Conservation (phyloP, 1,140 invertebrate genomes). For the Heliconius himera region DNA sequence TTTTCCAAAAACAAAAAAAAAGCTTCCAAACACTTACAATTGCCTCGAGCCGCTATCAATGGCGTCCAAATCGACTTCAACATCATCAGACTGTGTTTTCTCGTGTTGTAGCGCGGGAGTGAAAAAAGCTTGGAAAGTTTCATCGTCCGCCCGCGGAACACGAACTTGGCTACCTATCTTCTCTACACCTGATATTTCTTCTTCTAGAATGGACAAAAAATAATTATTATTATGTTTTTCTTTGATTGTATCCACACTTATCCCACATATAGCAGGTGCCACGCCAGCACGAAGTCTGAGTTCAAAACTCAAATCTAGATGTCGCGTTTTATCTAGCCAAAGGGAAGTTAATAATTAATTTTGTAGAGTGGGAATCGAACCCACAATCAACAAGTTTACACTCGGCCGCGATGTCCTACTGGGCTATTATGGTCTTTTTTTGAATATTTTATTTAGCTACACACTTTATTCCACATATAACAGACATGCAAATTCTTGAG, state of each 20-base stretch:
- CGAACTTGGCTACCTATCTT: slow-evolving; percentile 79
- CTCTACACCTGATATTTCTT: slow-evolving; percentile 65
- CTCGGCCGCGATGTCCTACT: too few relatives aligned
- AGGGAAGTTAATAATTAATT: neutral
- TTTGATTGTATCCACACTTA: neutral
- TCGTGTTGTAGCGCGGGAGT: slow-evolving; percentile 71
- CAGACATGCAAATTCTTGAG: too few relatives aligned
- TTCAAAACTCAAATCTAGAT: too few relatives aligned
- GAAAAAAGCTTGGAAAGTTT: slow-evolving; percentile 87
- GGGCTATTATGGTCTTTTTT: too few relatives aligned
- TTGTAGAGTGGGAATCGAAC: neutral
- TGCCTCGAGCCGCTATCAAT: slow-evolving; percentile 77
- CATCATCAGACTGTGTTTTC: slow-evolving; percentile 43
- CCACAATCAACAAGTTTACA: neutral
- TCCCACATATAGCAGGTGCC: too few relatives aligned
- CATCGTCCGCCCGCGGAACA: slow-evolving; percentile 86
- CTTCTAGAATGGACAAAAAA: slow-evolving; percentile 47
- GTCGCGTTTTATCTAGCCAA: too few relatives aligned
- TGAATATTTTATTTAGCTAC: too few relatives aligned
- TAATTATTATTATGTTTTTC: neutral
- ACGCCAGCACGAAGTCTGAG: too few relatives aligned
- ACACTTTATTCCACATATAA: too few relatives aligned
- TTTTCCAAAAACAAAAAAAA: too few relatives aligned
- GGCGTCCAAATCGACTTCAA: slow-evolving; percentile 75
- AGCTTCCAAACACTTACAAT: slow-evolving; percentile 56